These are phyloP conservation scores for Nixonia krombeini DNA, from an alignment of 1,140 invertebrate genomes.

Conservation along the genomic window DNA sequence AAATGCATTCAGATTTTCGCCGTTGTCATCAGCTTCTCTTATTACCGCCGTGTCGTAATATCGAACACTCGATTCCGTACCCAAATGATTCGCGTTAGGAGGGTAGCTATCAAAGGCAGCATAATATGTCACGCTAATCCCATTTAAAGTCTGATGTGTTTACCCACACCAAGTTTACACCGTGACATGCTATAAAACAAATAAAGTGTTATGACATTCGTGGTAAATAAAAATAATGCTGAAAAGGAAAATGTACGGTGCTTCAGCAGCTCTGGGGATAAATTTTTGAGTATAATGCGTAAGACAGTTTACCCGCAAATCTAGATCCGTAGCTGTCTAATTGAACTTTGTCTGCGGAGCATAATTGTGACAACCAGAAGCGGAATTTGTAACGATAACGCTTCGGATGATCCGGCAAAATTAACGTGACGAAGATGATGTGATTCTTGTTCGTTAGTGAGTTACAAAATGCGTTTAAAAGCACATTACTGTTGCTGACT, in stretches of 20 bases:
- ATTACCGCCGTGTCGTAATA: constrained; percentile 3
- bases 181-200: constrained; percentile 61
- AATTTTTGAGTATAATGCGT: no score
- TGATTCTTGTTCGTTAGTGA: constrained; percentile 9
- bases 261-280: no score
- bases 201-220: constrained; percentile 37
- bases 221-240: no score
- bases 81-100: constrained; percentile 42
- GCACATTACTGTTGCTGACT: constrained; percentile 13
- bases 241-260: no score
- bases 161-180: constrained; percentile 50
- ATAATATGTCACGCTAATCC: constrained; percentile 48
- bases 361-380: no score
- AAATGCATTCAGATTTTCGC: constrained; percentile 4
- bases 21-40: constrained; percentile 23
- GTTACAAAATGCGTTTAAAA: constrained; percentile 9
- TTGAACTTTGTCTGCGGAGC: no score
- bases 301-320: no score
- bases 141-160: constrained; percentile 47
- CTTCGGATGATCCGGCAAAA: no score
- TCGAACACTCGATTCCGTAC: constrained; percentile 45
- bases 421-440: no score
- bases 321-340: no score
- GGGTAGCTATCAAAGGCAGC: constrained; percentile 55
- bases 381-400: no score